Conservation (phyloP, 2,797 vertebrate species). For the Telmatherina bonti region DNA sequence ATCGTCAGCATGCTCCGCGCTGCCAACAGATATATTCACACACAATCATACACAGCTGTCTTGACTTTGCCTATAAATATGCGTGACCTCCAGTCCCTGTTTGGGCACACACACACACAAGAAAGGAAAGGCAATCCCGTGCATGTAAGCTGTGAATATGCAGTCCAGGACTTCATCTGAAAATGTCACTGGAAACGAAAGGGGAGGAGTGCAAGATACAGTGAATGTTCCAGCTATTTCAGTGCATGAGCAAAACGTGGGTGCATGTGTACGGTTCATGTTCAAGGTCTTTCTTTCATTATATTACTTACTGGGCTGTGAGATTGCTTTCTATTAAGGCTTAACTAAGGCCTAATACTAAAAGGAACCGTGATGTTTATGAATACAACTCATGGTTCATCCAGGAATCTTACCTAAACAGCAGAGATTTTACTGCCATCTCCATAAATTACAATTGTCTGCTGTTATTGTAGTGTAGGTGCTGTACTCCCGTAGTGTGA, state of each 20-base stretch:
- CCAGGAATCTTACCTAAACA: slow-evolving; percentile 12
- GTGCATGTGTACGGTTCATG: slow-evolving; percentile 31
- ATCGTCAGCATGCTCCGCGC: slow-evolving; percentile 13
- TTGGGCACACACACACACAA: slow-evolving; percentile 14
- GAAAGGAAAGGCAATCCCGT: slow-evolving; percentile 11
- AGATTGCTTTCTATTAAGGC: slow-evolving; percentile 31
- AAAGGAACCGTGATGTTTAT: background rate
- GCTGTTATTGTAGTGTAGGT: slow-evolving; percentile 26
- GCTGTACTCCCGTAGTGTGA: slow-evolving; percentile 34
- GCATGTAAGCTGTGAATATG: slow-evolving; percentile 23
- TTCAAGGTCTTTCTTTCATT: slow-evolving; percentile 1
- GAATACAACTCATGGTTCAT: background rate
- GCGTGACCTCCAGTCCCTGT: slow-evolving; percentile 28
- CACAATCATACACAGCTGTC: slow-evolving; percentile 56
- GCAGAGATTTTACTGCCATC: slow-evolving; percentile 11
- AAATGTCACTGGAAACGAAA: slow-evolving; percentile 56
- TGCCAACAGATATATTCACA: slow-evolving; percentile 24
- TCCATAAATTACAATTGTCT: background rate
- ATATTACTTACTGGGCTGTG: background rate
- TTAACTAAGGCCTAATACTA: background rate
- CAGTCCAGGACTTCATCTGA: slow-evolving; percentile 29
- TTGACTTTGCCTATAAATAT: slow-evolving; percentile 65
- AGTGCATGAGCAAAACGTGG: slow-evolving; percentile 24
- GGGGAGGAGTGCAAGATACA: slow-evolving; percentile 25
- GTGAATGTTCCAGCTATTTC: slow-evolving; percentile 41